Conservation (phyloP, 1,140 invertebrate genomes). For the Ips typographus region DNA sequence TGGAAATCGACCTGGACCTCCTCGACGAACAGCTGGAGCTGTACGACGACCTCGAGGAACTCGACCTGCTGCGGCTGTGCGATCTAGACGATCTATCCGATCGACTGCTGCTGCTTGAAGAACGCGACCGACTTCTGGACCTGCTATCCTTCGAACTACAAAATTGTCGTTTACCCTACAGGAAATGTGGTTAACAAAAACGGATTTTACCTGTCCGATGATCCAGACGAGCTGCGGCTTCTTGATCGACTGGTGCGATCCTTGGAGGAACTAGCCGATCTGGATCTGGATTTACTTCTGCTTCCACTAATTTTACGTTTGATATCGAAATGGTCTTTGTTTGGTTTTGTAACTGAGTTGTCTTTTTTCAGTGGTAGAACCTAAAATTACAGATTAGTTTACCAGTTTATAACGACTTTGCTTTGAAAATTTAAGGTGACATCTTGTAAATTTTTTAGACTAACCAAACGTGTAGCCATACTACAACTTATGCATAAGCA, state of each 20-base stretch:
- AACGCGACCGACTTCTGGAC: conserved; percentile 51
- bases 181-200: background rate
- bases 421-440: too few species aligned
- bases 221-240: conserved; percentile 53
- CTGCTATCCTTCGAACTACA: conserved; percentile 35
- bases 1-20: conserved; percentile 78
- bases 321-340: conserved; percentile 42
- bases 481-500: too few species aligned
- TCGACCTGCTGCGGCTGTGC: conserved; percentile 55
- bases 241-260: conserved; percentile 35
- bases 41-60: conserved; percentile 54
- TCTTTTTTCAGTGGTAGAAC: conserved; percentile 44
- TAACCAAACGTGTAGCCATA: too few species aligned
- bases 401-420: background rate
- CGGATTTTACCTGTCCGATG: conserved; percentile 34
- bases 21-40: conserved; percentile 54
- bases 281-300: conserved; percentile 39
- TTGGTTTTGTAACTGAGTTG: conserved; percentile 23
- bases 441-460: too few species aligned
- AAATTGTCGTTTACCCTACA: background rate
- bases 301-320: conserved; percentile 12
- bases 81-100: conserved; percentile 55
- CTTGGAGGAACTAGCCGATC: conserved; percentile 36
- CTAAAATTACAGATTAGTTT: conserved; percentile 1
- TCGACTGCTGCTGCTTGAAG: conserved; percentile 49